Percentiles rank a stretch among this genome's conserved stretches.
These are phyloP conservation scores for Tympanuchus pallidicinctus DNA, from an alignment of 2,113 vertebrate species.

Conservation along the genomic window DNA sequence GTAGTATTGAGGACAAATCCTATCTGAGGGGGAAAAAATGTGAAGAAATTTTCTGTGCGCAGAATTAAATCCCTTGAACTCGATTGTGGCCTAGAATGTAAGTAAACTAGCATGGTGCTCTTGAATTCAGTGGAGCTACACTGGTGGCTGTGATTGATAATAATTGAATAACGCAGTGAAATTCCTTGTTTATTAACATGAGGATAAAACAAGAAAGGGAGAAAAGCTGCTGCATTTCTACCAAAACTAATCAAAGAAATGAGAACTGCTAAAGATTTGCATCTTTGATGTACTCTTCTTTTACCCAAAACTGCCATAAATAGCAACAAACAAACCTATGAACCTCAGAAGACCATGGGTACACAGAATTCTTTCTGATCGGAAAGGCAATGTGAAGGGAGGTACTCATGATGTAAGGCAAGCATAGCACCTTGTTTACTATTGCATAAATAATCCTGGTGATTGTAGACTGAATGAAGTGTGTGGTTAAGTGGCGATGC, in stretches of 20 bases:
- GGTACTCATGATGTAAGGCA: accelerated
- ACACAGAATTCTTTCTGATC: background rate
- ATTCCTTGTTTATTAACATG: background rate
- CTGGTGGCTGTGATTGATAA: background rate
- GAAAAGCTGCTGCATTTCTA: background rate
- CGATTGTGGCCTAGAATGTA: background rate
- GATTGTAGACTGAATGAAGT: background rate
- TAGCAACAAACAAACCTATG: background rate
- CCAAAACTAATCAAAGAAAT: background rate
- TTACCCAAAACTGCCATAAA: background rate
- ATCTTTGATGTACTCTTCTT: background rate
- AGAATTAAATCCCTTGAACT: slow-evolving; percentile 19
- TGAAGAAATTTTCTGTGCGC: background rate
- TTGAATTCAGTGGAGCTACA: background rate
- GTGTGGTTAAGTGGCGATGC: background rate
- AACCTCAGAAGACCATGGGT: accelerated
- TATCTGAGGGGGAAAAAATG: background rate
- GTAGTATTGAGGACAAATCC: slow-evolving; percentile 24
- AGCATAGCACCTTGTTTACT: background rate
- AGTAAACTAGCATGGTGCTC: background rate
- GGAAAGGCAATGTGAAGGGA: background rate
- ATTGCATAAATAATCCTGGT: background rate
- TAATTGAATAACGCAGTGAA: background rate
- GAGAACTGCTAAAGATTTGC: background rate
- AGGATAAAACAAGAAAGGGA: background rate